These are phyloP conservation scores for Rhineura floridana DNA, from an alignment of 2,113 vertebrate species.

Conservation along the genomic window DNA sequence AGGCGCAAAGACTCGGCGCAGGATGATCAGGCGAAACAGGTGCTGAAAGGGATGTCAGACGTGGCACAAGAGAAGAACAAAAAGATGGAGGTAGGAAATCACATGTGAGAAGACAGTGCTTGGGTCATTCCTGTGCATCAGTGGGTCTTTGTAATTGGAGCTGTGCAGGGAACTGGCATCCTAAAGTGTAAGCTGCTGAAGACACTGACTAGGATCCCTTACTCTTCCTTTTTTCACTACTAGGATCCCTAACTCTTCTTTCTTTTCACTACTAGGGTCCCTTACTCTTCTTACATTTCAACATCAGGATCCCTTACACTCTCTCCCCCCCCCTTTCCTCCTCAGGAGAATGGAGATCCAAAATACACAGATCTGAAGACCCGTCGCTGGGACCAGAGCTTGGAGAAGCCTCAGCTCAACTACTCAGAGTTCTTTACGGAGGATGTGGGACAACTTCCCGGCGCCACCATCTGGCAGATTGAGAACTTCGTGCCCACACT, in stretches of 20 bases:
- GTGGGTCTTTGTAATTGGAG: background rate
- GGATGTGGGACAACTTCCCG: constrained; percentile 91
- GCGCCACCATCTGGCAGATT: constrained; percentile 91
- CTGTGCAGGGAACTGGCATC: too few species aligned
- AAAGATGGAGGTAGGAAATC: constrained; percentile 83
- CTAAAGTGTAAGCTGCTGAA: background rate
- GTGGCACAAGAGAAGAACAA: constrained; percentile 96
- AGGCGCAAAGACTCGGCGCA: constrained; percentile 90
- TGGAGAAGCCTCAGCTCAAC: constrained; percentile 93
- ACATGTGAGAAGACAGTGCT: too few species aligned
- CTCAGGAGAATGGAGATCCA: constrained; percentile 84
- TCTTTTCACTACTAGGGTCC: fast-evolving
- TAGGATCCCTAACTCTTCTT: too few species aligned
- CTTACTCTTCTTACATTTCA: background rate
- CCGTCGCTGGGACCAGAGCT: constrained; percentile 91
- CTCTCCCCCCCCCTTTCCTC: background rate
- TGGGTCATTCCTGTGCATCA: too few species aligned
- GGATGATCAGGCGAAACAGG: constrained; percentile 97
- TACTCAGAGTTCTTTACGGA: constrained; percentile 96
- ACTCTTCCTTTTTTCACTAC: background rate
- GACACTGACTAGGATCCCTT: background rate
- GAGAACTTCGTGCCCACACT: constrained; percentile 92
- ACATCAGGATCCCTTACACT: background rate
- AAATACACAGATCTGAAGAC: constrained; percentile 84
- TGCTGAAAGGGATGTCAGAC: constrained; percentile 97